Evolutionary conservation across 2,797 vertebrate species (phyloP), one percentile per base, ranked within the genome.

Genomic region (Lerista edwardsae): DNA sequence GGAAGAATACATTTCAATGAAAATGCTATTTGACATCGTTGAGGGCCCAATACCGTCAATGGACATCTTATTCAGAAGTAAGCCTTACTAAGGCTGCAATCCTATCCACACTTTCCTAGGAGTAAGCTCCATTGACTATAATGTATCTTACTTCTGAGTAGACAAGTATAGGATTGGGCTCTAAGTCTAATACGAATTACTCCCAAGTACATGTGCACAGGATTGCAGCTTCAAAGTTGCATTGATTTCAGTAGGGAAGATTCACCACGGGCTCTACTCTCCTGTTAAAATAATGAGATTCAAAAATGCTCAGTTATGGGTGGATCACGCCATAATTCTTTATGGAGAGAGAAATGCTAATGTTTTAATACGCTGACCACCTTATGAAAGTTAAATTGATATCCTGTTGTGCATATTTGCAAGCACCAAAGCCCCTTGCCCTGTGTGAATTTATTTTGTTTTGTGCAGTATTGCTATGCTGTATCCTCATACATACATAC

Each of bases 381-480:
- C 82, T 69, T 87, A 75, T 75, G 79, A 72, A 91, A 83, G 91
- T 83, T 87, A 77, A 91, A 64, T 44, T 86, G 83, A 78, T 83
- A 89, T 62, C 75, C 79, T 72, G 86, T 41, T 82, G 81, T 85
- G 87, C 84, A 91, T 90, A 86, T 94, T 91, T 91, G 92, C 91
- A 34, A 67, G 41, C 34, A 67, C 17, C 47, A 44, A 31, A 39
- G 14, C 23, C 29, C 64, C 90, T 93, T 92, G 83, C 84, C 92
- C 93, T 88, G 87, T 89, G 91, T 92, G 90, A 93, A 94, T 0
- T 86, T 88, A 90, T 89, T 88, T 89, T 85, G 87, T 91, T 95
- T 93, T 95, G 91, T 93, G 92, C 92, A 94, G 92, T 96, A 79
- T n/a, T 91, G 90, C 91, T 91, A 95, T 93, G 92, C 86, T 93